Percentiles rank a stretch among this genome's conserved stretches.
Evolutionary conservation across 2,888 invertebrate species (phyloP).

Genomic region (Drosophila macrothrix): DNA sequence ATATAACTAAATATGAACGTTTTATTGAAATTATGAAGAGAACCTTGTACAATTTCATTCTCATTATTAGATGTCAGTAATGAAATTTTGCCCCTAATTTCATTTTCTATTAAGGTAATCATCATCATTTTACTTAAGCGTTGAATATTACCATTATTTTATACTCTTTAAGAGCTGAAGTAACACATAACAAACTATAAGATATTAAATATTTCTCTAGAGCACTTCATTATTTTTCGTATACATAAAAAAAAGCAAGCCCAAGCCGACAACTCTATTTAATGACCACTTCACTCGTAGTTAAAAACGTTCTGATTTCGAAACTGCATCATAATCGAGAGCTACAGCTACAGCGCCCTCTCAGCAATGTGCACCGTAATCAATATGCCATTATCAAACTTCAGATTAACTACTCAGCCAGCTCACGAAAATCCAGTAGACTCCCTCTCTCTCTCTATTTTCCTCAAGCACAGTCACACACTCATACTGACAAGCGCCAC

Average conservation of each 20-base stretch:
- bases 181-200: not conserved
- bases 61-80: not conserved
- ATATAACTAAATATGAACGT: not conserved
- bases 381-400: slow-evolving; percentile 51
- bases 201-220: not conserved
- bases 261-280: not conserved
- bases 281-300: not conserved
- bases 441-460: no score
- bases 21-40: not conserved
- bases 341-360: slow-evolving; percentile 18
- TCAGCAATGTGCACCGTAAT: slow-evolving; percentile 21
- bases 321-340: slow-evolving; percentile 35
- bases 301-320: slow-evolving; percentile 14
- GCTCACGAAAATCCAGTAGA: slow-evolving; percentile 28
- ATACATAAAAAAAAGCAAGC: not conserved
- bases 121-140: not conserved
- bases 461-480: not conserved
- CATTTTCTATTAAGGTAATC: not conserved
- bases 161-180: not conserved
- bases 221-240: not conserved
- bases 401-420: slow-evolving; percentile 14
- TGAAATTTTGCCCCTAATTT: not conserved
- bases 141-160: not conserved
- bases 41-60: not conserved
- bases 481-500: slow-evolving; percentile 35